Evolutionary conservation across 1,140 invertebrate species (phyloP).

Genomic region (Nebria ingens): DNA sequence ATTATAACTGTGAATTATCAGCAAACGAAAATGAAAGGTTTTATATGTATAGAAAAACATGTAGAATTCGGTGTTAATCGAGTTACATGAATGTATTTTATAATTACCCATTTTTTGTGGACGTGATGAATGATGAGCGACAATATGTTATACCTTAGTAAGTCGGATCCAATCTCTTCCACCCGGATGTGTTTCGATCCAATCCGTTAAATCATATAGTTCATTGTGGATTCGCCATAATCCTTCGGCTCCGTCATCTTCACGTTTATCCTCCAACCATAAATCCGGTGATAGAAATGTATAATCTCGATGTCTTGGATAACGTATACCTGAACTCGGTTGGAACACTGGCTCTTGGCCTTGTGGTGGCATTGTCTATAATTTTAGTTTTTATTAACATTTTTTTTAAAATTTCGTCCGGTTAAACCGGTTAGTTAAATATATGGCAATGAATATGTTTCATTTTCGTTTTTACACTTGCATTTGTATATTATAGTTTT

Average conservation of each 20-base stretch:
- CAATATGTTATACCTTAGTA: slow-evolving; percentile 43
- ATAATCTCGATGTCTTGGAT: slow-evolving; percentile 39
- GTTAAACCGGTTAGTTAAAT: no score
- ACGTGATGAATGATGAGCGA: slow-evolving; percentile 6
- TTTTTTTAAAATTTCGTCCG: not conserved
- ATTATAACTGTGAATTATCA: not conserved
- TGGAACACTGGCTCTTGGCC: not conserved
- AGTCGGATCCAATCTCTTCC: slow-evolving; percentile 61
- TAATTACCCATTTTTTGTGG: not conserved
- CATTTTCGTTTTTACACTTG: no score
- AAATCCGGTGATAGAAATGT: slow-evolving; percentile 34
- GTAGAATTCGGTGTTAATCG: no score
- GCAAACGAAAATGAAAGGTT: slow-evolving; percentile 1
- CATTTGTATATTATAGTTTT: slow-evolving; percentile 1
- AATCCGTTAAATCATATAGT: slow-evolving; percentile 63
- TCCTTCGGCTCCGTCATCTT: slow-evolving; percentile 61
- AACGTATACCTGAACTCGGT: slow-evolving; percentile 32
- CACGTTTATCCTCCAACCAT: slow-evolving; percentile 54
- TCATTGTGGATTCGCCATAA: slow-evolving; percentile 67
- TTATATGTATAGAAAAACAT: no score
- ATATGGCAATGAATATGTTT: no score
- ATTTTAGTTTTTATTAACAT: not conserved
- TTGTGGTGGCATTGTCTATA: not conserved
- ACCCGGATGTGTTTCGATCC: slow-evolving; percentile 64
- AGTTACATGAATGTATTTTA: no score